A percentile compares a stretch with the other conserved stretches of the same genome.
Evolutionary conservation across 2,113 vertebrate genomes (phyloP).

Genomic region (Alligator sinensis): DNA sequence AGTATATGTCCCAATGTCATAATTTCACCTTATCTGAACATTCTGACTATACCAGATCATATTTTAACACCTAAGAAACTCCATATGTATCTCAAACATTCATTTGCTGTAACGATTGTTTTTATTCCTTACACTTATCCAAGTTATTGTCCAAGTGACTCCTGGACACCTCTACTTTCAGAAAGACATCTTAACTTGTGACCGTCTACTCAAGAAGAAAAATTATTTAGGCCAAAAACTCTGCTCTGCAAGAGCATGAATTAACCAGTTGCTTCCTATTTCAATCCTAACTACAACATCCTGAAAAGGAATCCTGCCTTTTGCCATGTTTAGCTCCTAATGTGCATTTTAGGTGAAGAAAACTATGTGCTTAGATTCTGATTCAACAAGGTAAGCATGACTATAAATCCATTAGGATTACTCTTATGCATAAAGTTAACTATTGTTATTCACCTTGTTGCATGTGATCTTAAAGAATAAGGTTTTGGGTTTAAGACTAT

Average conservation of each 20-base stretch:
- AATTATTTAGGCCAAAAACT: neutral
- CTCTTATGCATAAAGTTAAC: neutral
- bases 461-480: neutral
- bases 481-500: neutral
- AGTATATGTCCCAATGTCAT: neutral
- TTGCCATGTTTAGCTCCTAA: slow-evolving; percentile 37
- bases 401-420: neutral
- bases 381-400: slow-evolving; percentile 26
- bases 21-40: neutral
- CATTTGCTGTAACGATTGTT: neutral
- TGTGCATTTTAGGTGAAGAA: slow-evolving; percentile 5
- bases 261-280: neutral
- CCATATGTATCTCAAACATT: neutral
- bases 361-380: slow-evolving; percentile 6
- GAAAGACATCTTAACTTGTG: neutral
- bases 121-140: neutral
- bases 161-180: neutral
- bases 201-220: neutral
- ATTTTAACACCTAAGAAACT: neutral
- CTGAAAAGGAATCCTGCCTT: neutral
- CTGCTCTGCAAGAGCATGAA: neutral
- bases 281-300: neutral
- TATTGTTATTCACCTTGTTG: neutral
- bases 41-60: neutral
- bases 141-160: neutral